These are phyloP conservation scores for Stramonita haemastoma DNA, from an alignment of 2,888 invertebrate genomes.

Conservation along the genomic window DNA sequence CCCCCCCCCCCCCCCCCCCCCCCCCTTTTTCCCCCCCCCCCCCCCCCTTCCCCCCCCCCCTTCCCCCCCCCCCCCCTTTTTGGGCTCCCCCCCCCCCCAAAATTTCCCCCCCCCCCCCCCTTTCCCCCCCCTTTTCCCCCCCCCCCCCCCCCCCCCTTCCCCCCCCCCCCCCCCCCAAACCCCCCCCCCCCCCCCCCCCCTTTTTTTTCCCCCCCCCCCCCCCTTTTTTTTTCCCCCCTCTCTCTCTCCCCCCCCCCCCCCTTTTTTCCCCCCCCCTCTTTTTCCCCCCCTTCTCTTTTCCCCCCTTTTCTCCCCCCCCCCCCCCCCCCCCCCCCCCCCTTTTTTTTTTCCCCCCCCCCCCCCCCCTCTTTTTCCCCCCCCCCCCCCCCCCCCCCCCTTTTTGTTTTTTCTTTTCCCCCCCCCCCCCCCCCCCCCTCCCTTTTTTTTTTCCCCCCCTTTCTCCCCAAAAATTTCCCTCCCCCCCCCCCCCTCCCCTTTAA, in stretches of 20 bases:
- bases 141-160: background rate
- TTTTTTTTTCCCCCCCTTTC: no score
- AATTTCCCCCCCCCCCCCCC: background rate
- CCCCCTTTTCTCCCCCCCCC: background rate
- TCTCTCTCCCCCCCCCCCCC: no score
- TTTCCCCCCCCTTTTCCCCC: background rate
- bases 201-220: no score
- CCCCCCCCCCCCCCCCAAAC: background rate
- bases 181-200: background rate
- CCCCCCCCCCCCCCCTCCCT: no score
- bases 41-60: background rate
- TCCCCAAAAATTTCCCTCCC: no score
- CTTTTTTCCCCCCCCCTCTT: no score
- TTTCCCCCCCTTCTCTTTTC: background rate
- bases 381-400: background rate
- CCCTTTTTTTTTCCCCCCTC: background rate
- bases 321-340: background rate
- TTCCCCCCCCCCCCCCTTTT: no score
- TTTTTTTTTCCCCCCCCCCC: background rate
- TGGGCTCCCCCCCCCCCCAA: no score
- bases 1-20: background rate
- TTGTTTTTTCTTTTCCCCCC: no score
- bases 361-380: background rate
- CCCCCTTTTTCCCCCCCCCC: background rate
- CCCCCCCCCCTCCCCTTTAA: no score